Base-by-base conservation (phyloP, 2,888 invertebrate genomes). In the Synergus laeviventris region DNA sequence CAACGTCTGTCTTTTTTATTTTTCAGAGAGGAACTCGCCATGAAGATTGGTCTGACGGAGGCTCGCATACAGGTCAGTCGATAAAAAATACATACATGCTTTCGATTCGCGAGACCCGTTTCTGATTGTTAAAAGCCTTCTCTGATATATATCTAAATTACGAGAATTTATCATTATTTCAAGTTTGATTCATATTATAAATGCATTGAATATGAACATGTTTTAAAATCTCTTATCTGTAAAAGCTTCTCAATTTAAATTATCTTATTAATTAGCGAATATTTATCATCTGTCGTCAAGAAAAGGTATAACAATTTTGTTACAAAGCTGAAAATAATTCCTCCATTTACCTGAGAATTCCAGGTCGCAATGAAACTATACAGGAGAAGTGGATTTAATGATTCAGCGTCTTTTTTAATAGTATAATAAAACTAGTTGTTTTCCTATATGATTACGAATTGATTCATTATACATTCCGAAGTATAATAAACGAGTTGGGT, bases 31-130 rank as follows among this genome's bases (percentile, higher is more conserved):
- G 97, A 98, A 91, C 93, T 98, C 80, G 98, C 98, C 54, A 96
- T 97, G 96, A 97, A 97, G 92, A 97, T 98, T 87, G 97, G 97
- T 86, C 92, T 98, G 85, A 98, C 97, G 70, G 98, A 98, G 93
- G 97, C 97, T 77, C 93, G 98, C 91, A 97, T 98, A 92, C 98
- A 98, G 95, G 98, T 97, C 93, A 93, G 93, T 86, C 87, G 60
- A 75, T 38, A 18, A 31, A 74, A 66, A 49, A 49, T 75, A 75
- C 39, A 54, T 31, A 74, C 45, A 54, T 54, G 54, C 18, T 54
- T 54, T 54, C 18, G 54, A 54, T 54, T 54, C 54, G 18, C 54
- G 18, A 54, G 54, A 54, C 54, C n/a, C 24, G 56, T 56, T 56
- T 4, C 24, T 24, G 21, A 59, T 59, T 59, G 18, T 54, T 54